Evolutionary conservation across 2,888 invertebrate species (phyloP), one percentile per base, ranked within the genome.

Genomic region (Drosophila ochracea): DNA sequence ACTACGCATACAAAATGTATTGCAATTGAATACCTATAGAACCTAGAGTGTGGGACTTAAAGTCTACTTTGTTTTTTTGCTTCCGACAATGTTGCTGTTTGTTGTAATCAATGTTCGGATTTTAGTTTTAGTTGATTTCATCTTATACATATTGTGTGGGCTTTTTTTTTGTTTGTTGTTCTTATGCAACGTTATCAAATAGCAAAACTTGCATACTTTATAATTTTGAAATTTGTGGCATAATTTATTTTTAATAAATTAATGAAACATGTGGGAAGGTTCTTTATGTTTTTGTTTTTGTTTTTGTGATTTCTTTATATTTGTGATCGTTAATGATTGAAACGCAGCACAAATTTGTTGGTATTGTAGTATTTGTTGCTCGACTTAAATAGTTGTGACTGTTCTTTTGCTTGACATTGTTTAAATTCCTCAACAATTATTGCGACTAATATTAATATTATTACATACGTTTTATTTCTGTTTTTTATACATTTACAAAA

Each of bases 11-110:
- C 84, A 87, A 88, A 90, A 89, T 73, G 85, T 82, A 78, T 73
- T 83, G 85, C 78, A 89, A 89, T 87, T 83, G 89, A 84, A 89
- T 86, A 90, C 81, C 84, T 87, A 87, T 89, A 74, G 86, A 83
- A 82, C 88, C 82, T 83, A 84, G 53, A 70, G 63, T 85, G 80
- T 76, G 69, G 84, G 84, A 79, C 86, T 86, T 87, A 90, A 65
- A 90, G 90, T 90, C 90, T 87, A 87, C 59, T 88, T 85, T 88
- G 75, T 77, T 75, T 80, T 65, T 47, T 73, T 57, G 39, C 21
- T 54, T 63, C 59, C 68, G 73, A 68, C 73, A 79, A 73, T 53
- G n/a, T 68, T 43, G 68, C 33, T 35, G 76, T 72, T 74, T 83
- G 64, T 62, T 71, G 68, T 65, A 76, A 67, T 71, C 59, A 68